A percentile compares a stretch with the other conserved stretches of the same genome.
Conservation (phyloP, 2,797 vertebrate genomes). For the Ctenochaetus hawaiiensis region DNA sequence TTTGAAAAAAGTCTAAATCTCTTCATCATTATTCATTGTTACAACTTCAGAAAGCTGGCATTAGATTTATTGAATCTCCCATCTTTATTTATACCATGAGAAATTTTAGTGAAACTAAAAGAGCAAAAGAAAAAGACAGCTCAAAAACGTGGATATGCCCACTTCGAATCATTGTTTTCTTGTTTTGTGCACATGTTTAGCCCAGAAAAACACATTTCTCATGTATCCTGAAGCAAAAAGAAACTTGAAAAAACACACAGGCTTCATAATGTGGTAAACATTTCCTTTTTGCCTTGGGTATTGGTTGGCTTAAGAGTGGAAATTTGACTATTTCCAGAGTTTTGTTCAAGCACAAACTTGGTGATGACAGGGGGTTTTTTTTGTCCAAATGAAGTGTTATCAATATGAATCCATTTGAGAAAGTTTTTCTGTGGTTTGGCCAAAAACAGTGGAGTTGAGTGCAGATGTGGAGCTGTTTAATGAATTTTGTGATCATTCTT, state of each 20-base stretch:
- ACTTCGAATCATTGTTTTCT: background rate
- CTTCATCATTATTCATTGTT: background rate
- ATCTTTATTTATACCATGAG: background rate
- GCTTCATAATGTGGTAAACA: no score
- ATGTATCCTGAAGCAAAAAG: background rate
- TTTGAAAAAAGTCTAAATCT: slow-evolving; percentile 5
- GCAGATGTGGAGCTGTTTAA: background rate
- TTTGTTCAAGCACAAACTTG: background rate
- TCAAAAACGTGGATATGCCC: background rate
- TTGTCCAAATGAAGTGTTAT: background rate
- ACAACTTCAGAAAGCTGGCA: background rate
- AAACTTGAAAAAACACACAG: no score
- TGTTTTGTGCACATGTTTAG: background rate
- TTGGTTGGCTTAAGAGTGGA: no score
- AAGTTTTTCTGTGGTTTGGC: slow-evolving; percentile 2
- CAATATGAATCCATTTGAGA: background rate
- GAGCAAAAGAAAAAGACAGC: background rate
- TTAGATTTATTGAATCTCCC: background rate
- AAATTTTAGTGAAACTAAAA: background rate
- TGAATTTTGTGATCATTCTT: slow-evolving; percentile 10
- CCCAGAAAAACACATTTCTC: background rate
- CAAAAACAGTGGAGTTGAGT: background rate
- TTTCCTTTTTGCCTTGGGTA: no score
- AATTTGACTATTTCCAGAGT: no score
- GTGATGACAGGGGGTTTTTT: background rate